Base-by-base conservation (phyloP, 2,888 invertebrate species). In the Agonopterix subpropinquella region DNA sequence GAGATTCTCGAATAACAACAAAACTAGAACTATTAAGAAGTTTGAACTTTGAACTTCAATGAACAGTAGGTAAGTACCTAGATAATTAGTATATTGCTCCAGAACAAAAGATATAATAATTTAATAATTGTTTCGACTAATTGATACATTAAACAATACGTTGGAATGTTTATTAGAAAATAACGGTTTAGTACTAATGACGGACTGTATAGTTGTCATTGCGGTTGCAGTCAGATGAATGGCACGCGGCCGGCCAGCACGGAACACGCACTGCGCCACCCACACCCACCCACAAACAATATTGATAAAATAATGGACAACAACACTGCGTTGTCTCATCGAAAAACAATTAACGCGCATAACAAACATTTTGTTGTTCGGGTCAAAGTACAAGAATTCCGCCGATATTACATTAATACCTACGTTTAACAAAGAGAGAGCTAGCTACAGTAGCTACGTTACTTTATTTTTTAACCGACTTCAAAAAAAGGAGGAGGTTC, bases 351-450 rank as follows among this genome's bases (percentile, higher is more conserved):
- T 65, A 71, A 63, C 58, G 55, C 60, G 56, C 54, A 28, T 28
- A 59, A 55, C 58, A 55, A 57, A 63, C 58, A 63, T 59, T 60
- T 64, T 61, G 65, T 56, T 61, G 65, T 63, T 55, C 56, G 57
- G 77, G 67, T 73, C 70, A 71, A 71, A 77, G 72, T 73, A 70
- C 73, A 73, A 64, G 64, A 70, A 73, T 74, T 66, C 62, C 69
- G 62, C 55, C 62, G 60, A 66, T 71, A 76, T 73, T 73, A 66
- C 70, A 76, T 73, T 73, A 66, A 49, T 18, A 28, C 28, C n/a
- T n/a, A n/a, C n/a, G 18, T 18, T 28, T 5, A 28, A 28, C 28
- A 28, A 28, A 28, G 28, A 28, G 28, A 28, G 28, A 28, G 28
- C 28, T 7, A 28, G 28, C 28, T 28, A 28, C 28, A 7, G 5